phyloP scores from a whole-genome alignment of 2,797 vertebrate genomes.

The Coilia nasus region DNA sequence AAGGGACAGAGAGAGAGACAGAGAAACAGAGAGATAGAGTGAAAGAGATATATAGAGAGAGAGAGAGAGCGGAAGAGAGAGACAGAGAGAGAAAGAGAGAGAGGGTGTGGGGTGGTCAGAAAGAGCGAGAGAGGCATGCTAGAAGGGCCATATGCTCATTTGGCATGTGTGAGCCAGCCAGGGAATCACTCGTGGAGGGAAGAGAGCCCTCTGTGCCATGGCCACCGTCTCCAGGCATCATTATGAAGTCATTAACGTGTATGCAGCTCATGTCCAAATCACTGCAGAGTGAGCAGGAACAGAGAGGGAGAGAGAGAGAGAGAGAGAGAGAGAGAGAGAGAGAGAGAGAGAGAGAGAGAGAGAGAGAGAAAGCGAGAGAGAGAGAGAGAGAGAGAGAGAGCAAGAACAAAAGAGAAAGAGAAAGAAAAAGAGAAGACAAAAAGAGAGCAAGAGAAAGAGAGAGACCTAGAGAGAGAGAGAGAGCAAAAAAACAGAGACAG shows the following conservation, averaged over 20 bases:
- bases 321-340: slow-evolving; percentile 21
- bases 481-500: slow-evolving; percentile 13
- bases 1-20: neutral
- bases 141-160: neutral
- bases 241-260: neutral
- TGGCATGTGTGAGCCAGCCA: neutral
- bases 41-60: no score
- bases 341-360: neutral
- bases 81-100: no score
- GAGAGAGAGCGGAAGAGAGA: no score
- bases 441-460: slow-evolving; percentile 26
- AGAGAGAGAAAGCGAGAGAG: slow-evolving; percentile 26
- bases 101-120: no score
- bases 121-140: neutral
- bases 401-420: slow-evolving; percentile 18
- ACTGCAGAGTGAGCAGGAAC: slow-evolving; percentile 5
- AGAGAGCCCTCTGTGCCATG: neutral
- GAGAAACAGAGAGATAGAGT: neutral
- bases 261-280: neutral
- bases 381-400: neutral
- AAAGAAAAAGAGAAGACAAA: slow-evolving; percentile 26
- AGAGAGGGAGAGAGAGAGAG: slow-evolving; percentile 10
- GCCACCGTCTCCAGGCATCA: neutral
- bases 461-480: slow-evolving; percentile 10
- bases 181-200: neutral